phyloP scores from a whole-genome alignment of 2,888 invertebrate species.

The Argyresthia goedartella region DNA sequence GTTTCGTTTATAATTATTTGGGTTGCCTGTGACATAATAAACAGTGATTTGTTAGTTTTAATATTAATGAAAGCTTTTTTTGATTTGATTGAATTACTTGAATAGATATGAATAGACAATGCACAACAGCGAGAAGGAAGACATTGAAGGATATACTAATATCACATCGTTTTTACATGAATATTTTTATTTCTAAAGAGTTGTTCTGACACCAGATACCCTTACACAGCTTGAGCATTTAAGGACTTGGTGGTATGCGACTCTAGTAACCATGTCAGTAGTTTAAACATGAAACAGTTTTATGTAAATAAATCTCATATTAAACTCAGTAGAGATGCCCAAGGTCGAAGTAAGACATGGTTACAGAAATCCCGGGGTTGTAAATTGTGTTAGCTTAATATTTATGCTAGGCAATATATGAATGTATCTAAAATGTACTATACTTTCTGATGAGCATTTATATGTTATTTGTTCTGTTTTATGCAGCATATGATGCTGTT shows the following conservation, averaged over 20 bases:
- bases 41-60: no score
- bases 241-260: slow-evolving; percentile 61
- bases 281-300: slow-evolving; percentile 16
- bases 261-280: slow-evolving; percentile 59
- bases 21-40: no score
- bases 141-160: slow-evolving; percentile 23
- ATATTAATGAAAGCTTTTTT: no score
- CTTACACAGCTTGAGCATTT: slow-evolving; percentile 52
- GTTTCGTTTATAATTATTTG: no score
- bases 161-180: slow-evolving; percentile 24
- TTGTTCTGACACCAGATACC: slow-evolving; percentile 44
- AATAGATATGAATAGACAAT: background rate
- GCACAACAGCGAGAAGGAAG: slow-evolving; percentile 1
- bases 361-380: slow-evolving; percentile 64
- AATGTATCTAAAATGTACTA: slow-evolving; percentile 40
- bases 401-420: slow-evolving; percentile 55
- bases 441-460: slow-evolving; percentile 44
- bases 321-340: no score
- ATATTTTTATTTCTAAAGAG: slow-evolving; percentile 30
- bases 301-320: slow-evolving; percentile 32
- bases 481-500: slow-evolving; percentile 50
- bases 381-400: slow-evolving; percentile 27
- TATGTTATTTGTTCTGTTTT: slow-evolving; percentile 52
- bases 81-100: no score
- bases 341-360: slow-evolving; percentile 36